Evolutionary conservation across 2,797 vertebrate species (phyloP).

Genomic region (Leptatherina wallacei): DNA sequence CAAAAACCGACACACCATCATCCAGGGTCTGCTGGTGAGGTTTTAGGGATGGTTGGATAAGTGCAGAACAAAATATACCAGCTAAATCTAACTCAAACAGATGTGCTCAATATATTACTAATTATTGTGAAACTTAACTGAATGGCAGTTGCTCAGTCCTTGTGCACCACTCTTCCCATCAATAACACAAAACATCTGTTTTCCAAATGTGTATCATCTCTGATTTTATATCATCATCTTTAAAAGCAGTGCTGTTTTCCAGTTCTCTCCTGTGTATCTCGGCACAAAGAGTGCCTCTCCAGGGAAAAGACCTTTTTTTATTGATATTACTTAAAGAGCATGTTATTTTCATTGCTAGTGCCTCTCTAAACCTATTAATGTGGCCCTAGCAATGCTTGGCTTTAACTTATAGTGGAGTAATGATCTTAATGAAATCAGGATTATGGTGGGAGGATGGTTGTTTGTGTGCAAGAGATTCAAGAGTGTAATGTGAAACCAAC

Average conservation of each 20-base stretch:
- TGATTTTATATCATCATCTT: constrained; percentile 43
- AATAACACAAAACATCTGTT: constrained; percentile 36
- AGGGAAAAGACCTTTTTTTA: constrained; percentile 55
- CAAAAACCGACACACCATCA: constrained; percentile 97
- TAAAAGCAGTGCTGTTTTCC: constrained; percentile 20
- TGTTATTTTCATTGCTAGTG: constrained; percentile 63
- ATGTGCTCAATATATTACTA: not conserved
- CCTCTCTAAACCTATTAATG: constrained; percentile 68
- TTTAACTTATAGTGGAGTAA: constrained; percentile 61
- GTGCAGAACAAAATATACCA: not conserved
- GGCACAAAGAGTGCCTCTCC: constrained; percentile 14
- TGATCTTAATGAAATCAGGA: constrained; percentile 74
- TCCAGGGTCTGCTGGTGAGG: constrained; percentile 95
- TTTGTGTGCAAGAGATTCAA: constrained; percentile 8
- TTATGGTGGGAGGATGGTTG: constrained; percentile 7
- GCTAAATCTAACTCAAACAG: not conserved
- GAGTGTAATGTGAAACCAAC: constrained; percentile 49
- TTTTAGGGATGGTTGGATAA: not conserved
- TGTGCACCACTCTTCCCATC: not conserved
- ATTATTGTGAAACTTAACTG: not conserved
- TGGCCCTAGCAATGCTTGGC: constrained; percentile 43
- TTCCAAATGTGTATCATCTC: constrained; percentile 31
- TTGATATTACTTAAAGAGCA: constrained; percentile 63
- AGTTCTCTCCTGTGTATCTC: constrained; percentile 29
- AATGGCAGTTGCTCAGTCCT: constrained; percentile 1